Evolutionary conservation across 2,797 vertebrate species (phyloP).

Genomic region (Eidolon dupreanum): DNA sequence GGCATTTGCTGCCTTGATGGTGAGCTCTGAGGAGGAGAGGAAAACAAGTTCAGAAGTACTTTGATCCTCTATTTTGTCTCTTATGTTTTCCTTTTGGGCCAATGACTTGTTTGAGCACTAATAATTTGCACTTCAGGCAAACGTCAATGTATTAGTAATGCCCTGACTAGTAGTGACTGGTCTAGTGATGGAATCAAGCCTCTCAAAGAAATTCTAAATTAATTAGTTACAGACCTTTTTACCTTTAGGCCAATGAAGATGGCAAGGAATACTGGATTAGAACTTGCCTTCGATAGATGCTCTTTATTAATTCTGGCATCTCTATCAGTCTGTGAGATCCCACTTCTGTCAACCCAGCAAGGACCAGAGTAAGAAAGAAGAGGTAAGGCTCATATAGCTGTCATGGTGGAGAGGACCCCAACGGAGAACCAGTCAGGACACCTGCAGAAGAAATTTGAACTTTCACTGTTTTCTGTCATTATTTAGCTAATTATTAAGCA

Average conservation of each 20-base stretch:
- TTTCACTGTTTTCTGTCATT: not conserved
- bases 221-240: slow-evolving; percentile 32
- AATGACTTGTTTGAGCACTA: slow-evolving; percentile 34
- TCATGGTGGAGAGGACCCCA: not conserved
- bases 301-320: not conserved
- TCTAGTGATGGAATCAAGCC: not conserved
- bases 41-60: not conserved
- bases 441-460: not conserved
- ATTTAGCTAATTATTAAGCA: not conserved
- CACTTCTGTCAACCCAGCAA: not conserved
- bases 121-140: slow-evolving; percentile 52
- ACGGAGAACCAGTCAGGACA: not conserved
- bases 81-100: slow-evolving; percentile 4
- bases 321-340: not conserved
- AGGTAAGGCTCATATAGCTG: not conserved
- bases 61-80: not conserved
- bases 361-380: not conserved
- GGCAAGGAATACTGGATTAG: not conserved
- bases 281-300: not conserved
- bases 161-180: slow-evolving; percentile 2
- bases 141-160: not conserved
- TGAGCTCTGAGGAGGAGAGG: not conserved
- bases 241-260: not conserved
- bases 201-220: not conserved
- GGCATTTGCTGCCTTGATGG: not conserved